Evolutionary conservation across 2,888 invertebrate species (phyloP).

Genomic region (Mayetiola destructor): DNA sequence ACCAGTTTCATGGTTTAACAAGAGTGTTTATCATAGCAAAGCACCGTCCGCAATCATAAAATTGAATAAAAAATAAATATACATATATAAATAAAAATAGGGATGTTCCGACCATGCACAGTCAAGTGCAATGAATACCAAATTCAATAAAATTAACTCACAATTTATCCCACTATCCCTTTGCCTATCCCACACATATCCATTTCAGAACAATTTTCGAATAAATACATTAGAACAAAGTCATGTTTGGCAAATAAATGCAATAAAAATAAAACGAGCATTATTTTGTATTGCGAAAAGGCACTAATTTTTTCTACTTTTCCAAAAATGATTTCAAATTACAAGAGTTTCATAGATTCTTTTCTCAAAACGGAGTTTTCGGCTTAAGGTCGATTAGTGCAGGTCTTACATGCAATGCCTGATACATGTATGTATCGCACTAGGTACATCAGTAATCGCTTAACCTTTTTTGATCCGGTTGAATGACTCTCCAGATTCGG

Average conservation of each 20-base stretch:
- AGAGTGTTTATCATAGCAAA: background rate
- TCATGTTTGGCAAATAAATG: background rate
- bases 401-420: background rate
- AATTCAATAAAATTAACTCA: constrained; percentile 6
- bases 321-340: no score
- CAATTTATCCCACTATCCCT: constrained; percentile 6
- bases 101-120: background rate
- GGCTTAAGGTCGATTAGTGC: no score
- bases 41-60: constrained; percentile 4
- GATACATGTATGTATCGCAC: background rate
- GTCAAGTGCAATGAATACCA: background rate
- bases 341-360: no score
- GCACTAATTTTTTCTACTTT: background rate
- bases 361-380: no score
- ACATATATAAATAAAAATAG: background rate
- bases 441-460: background rate
- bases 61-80: background rate
- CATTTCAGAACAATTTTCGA: background rate
- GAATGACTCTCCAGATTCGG: no score
- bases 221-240: background rate
- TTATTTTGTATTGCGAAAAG: background rate
- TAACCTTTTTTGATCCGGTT: background rate
- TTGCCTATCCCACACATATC: constrained; percentile 9
- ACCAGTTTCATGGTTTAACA: background rate
- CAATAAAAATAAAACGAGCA: background rate